Base-by-base conservation (phyloP, 2,888 invertebrate species). In the Cryptocephalus moraei region DNA sequence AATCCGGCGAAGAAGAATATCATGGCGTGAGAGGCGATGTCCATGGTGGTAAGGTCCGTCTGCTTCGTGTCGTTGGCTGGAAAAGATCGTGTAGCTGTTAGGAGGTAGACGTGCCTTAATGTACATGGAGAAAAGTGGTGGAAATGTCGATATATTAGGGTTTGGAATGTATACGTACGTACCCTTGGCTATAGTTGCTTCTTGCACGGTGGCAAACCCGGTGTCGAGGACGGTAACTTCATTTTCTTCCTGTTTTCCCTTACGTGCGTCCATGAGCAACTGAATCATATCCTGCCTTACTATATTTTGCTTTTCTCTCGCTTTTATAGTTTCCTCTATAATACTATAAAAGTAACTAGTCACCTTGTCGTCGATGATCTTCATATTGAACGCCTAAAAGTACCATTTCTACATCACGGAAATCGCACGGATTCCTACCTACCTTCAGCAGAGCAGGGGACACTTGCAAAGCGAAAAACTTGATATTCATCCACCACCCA, bases 1-100 rank as follows among this genome's bases (percentile, higher is more conserved):
- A 72, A 75, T 1, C 75, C 76, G 14, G 72, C 75, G 1, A 75
- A 61, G 61, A 74, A 75, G 65, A 75, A 75, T 2, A 74, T 52
- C 1, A 75, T 49, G 12, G 72, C 73, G 63, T 80, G 79, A 0
- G 79, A 43, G 4, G 48, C 45, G 14, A 51, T 14, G 2, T 46
- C 44, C 12, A 44, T 40, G 9, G 48, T 43, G 11, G 41, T 44
- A 12, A 46, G 41, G 43, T 43, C 45, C 33, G 50, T 22, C 14
- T 49, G 46, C 40, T 45, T 43, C 44, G 50, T 48, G 46, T 53
- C 14, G 8, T 42, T 50, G 22, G 49, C 48, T 8, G 52, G 48
- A 43, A 49, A 54, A 40, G 49, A 50, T 45, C 6, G 22, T 22
- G 22, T 4, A 22, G 6, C 2, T 22, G 22, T 2, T 22, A 22